phyloP scores from a whole-genome alignment of 2,113 vertebrate species.

The Maccullochella peelii region DNA sequence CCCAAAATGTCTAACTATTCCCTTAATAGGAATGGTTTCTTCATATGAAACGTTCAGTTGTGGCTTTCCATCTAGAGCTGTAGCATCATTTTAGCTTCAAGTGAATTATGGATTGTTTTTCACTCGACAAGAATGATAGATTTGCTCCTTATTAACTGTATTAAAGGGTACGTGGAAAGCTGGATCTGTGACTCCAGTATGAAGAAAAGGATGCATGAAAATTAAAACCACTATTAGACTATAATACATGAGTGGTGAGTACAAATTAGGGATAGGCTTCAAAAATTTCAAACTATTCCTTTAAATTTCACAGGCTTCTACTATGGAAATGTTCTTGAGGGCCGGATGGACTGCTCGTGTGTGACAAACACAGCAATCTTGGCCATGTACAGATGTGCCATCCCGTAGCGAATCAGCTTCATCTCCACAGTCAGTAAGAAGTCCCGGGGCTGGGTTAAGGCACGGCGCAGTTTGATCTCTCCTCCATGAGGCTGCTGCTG shows the following conservation, averaged over 20 bases:
- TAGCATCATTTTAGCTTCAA: neutral
- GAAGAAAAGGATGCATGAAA: conserved; percentile 15
- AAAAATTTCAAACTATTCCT: neutral
- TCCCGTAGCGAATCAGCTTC: conserved; percentile 68
- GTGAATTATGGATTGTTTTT: neutral
- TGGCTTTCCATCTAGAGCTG: neutral
- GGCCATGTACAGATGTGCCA: conserved; percentile 63
- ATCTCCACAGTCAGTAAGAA: conserved; percentile 73
- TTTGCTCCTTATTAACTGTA: neutral
- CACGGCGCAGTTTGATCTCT: conserved; percentile 55
- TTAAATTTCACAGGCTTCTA: neutral
- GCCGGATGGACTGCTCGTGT: conserved; percentile 21
- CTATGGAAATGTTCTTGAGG: conserved; percentile 21
- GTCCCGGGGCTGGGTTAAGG: conserved; percentile 55
- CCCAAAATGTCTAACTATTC: neutral
- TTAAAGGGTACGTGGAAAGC: neutral
- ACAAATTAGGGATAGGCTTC: neutral
- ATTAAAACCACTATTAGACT: neutral
- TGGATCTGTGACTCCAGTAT: neutral
- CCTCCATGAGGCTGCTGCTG: conserved; percentile 53
- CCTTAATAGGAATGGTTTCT: neutral
- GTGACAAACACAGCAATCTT: conserved; percentile 75
- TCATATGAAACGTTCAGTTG: neutral
- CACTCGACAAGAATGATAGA: neutral
- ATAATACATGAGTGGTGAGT: neutral